Evolutionary conservation across 2,113 vertebrate species (phyloP).

Genomic region (Salminus brasiliensis): DNA sequence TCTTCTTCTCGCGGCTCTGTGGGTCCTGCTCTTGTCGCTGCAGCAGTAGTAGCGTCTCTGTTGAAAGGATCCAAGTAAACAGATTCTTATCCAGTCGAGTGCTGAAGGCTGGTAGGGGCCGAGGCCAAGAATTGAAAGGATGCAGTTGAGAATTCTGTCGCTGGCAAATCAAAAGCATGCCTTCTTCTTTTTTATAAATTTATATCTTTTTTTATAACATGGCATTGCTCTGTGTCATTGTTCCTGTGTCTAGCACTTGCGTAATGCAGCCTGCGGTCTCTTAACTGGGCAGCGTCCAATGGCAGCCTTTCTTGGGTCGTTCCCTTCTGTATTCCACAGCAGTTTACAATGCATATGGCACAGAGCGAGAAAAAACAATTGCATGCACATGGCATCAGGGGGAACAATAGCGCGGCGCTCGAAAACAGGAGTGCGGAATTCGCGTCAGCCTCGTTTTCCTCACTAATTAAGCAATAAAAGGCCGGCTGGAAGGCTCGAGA

Average conservation of each 20-base stretch:
- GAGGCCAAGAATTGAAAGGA: neutral
- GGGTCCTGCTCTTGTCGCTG: neutral
- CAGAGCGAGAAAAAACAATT: conserved; percentile 29
- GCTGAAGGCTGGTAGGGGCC: conserved; percentile 20
- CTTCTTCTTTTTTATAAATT: neutral
- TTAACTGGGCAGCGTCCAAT: conserved; percentile 36
- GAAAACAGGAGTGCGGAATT: conserved; percentile 39
- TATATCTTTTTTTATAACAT: neutral
- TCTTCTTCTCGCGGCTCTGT: neutral
- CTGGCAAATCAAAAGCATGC: conserved; percentile 52
- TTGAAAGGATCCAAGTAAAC: conserved; percentile 33
- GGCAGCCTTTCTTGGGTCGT: conserved; percentile 13
- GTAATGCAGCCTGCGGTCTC: conserved; percentile 45
- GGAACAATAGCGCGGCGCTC: conserved; percentile 31
- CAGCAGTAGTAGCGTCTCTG: neutral
- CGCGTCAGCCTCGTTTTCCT: conserved; percentile 41
- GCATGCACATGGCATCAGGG: conserved; percentile 52
- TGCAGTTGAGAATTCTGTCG: neutral
- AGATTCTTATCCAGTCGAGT: conserved; percentile 17
- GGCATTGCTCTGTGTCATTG: conserved; percentile 20
- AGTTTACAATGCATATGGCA: conserved; percentile 52
- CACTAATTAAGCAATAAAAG: conserved; percentile 57
- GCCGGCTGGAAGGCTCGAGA: conserved; percentile 6
- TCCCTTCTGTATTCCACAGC: conserved; percentile 22
- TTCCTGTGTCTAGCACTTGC: conserved; percentile 38